Evolutionary conservation across 2,888 invertebrate genomes (phyloP), one percentile per base, ranked within the genome.

Genomic region (Agonum fuliginosum): DNA sequence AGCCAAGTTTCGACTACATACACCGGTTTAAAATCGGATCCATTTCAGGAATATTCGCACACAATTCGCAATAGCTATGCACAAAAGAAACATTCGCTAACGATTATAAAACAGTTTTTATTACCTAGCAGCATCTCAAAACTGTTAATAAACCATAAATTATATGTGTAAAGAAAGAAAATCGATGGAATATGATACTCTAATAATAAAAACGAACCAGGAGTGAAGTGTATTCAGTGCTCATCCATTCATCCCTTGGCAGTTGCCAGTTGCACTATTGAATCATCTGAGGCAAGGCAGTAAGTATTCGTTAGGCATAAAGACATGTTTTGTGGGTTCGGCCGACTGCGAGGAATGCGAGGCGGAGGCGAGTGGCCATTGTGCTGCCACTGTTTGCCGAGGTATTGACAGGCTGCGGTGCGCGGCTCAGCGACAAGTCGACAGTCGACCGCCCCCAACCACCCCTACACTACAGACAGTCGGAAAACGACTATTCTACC

Each of bases 331-430:
- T 74, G 74, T 74, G 74, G 62, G 74, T 65, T 43, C 41, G 43
- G 37, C 41, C 72, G 43, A 8, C 24, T 54, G 24, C 17, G 19
- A 62, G 74, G 74, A 65, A 74, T 74, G 74, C 46, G 62, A 74
- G 19, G 43, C 65, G 74, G 46, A 74, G 62, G 74, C 46, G 62
- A 74, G 74, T 46, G 41, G 73, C 41, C 62, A 41, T 72, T 72
- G 72, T 62, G 54, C 62, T 74, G 62, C 43, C 62, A 74, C 62
- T 74, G 74, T 74, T 46, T 74, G 74, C 74, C 41, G 41, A 65
- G 62, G 74, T 74, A 74, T 74, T 74, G 74, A 74, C 74, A 74
- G 74, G 74, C 74, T 74, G 74, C 19, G 74, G 74, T 67, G 20
- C 69, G 34, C 22, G 37, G n/a, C n/a, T 12, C 41, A 37, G 37